phyloP scores from a whole-genome alignment of 2,113 vertebrate species.

The Cricetomys ansorgei region DNA sequence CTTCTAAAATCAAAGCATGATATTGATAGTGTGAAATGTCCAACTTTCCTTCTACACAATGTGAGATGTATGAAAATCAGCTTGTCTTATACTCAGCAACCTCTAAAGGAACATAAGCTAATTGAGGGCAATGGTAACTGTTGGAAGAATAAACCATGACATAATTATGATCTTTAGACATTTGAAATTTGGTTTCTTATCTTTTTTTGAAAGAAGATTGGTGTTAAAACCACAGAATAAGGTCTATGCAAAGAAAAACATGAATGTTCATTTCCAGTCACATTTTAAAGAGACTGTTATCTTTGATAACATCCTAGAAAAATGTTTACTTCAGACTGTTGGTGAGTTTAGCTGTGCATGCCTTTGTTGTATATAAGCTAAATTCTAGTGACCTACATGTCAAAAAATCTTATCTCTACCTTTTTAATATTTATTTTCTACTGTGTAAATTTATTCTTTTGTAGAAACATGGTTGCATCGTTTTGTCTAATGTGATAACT shows the following conservation, averaged over 20 bases:
- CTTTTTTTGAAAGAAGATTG: slow-evolving; percentile 71
- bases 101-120: slow-evolving; percentile 79
- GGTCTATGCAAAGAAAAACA: not conserved
- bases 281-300: slow-evolving; percentile 64
- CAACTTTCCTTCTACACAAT: slow-evolving; percentile 85
- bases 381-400: slow-evolving; percentile 72
- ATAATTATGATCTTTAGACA: slow-evolving; percentile 61
- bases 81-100: slow-evolving; percentile 80
- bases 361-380: slow-evolving; percentile 84
- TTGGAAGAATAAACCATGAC: slow-evolving; percentile 61
- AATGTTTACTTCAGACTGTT: slow-evolving; percentile 74
- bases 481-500: slow-evolving; percentile 81
- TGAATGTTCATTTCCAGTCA: slow-evolving; percentile 65
- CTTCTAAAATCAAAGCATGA: slow-evolving; percentile 74
- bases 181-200: slow-evolving; percentile 68
- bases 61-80: slow-evolving; percentile 85
- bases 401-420: slow-evolving; percentile 74
- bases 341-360: slow-evolving; percentile 72
- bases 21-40: slow-evolving; percentile 78
- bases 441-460: slow-evolving; percentile 86
- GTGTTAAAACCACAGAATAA: slow-evolving; percentile 66
- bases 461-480: slow-evolving; percentile 80
- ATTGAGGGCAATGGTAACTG: slow-evolving; percentile 60
- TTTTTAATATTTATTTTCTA: slow-evolving; percentile 90
- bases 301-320: slow-evolving; percentile 71